Evolutionary conservation across 53 echinoderm and acorn worm genomes (phyloP).

Genomic region (Crossaster papposus): DNA sequence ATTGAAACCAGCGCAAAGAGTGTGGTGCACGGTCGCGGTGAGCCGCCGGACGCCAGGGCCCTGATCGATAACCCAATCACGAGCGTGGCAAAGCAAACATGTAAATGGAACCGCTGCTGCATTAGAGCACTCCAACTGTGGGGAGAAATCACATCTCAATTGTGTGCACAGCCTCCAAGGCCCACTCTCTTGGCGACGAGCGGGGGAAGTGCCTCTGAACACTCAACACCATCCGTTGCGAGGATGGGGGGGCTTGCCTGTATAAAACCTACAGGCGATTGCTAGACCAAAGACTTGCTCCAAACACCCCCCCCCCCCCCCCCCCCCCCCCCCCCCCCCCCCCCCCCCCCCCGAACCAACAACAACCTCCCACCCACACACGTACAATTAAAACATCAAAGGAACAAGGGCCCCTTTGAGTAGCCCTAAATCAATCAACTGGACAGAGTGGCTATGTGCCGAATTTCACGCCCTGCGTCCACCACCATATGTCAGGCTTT

Average conservation of each 20-base stretch:
- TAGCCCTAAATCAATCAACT: background rate
- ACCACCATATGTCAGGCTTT: conserved; percentile 50
- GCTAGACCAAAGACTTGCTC: conserved; percentile 36
- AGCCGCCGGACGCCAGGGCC: conserved; percentile 28
- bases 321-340: conserved; percentile 28
- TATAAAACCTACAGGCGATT: conserved; percentile 59
- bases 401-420: background rate
- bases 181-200: conserved; percentile 53
- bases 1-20: conserved; percentile 61
- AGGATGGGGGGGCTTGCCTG: conserved; percentile 52
- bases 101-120: conserved; percentile 72
- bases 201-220: conserved; percentile 60
- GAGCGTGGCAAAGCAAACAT: conserved; percentile 68
- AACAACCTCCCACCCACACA: conserved; percentile 3
- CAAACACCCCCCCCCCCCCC: conserved; percentile 28
- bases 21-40: conserved; percentile 63
- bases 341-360: conserved; percentile 37
- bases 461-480: conserved; percentile 51
- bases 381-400: conserved; percentile 40
- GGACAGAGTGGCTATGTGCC: conserved; percentile 13
- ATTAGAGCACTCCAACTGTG: conserved; percentile 66
- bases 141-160: conserved; percentile 68
- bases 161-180: conserved; percentile 68
- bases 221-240: conserved; percentile 21
- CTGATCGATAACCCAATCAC: conserved; percentile 72